Evolutionary conservation across 2,113 vertebrate species (phyloP), one percentile per base, ranked within the genome.

Genomic region (Sinocyclocheilus rhinocerous): DNA sequence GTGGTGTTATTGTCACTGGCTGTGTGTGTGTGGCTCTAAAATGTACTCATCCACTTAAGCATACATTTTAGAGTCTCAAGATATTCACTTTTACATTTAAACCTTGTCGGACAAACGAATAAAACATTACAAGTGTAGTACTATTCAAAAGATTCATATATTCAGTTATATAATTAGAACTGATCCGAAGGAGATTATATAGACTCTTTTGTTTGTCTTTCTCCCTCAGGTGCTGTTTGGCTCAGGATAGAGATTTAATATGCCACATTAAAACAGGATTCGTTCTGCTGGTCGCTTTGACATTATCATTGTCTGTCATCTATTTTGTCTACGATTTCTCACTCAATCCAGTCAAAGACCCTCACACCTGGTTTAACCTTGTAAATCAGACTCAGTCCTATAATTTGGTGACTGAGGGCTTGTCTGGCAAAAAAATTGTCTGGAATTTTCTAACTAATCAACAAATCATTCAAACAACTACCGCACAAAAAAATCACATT

Each of bases 201-300:
- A 65, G 4, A 26, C 24, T 13, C 48, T 12, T 52, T 16, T 18
- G 10, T 9, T 42, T 52, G 11, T 69, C 24, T 29, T 69, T 52
- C 48, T n/a, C 73, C 57, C 78, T 80, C 36, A 77, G 75, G 52
- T 77, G 57, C 22, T 69, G 16, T 85, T 15, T 26, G 4, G 4
- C 36, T 33, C n/a, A 15, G 61, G 69, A 26, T 11, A 82, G 33
- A 80, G 18, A 42, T 20, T 11, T 5, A 29, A 70, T 7, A 11
- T n/a, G 45, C 26, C 22, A 13, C 22, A 67, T 61, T 50, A 76
- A 76, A 79, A 45, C 11, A 39, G 70, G 39, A 33, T 89, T 87
- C 10, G 13, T 65, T 59, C 24, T 79, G 15, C 45, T 89, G 18
- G 39, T 89, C 8, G 4, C 20, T 3, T 1, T 85, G 4, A 52